Evolutionary conservation across 2,113 vertebrate genomes (phyloP), one percentile per base, ranked within the genome.

Genomic region (Saguinus midas): DNA sequence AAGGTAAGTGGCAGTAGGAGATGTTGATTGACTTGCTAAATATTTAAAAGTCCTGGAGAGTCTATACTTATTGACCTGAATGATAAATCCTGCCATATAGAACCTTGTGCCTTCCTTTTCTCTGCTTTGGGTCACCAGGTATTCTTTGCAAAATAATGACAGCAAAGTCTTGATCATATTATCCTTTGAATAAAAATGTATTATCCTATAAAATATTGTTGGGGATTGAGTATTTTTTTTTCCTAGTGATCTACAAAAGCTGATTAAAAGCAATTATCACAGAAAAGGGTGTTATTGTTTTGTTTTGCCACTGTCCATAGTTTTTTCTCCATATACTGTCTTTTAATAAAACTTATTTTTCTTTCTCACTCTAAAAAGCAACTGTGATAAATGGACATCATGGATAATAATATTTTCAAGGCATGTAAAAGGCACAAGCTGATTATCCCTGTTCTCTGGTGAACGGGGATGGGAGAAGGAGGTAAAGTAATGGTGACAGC

Each of bases 361-460:
- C 90, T 75, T 90, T 78, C 23, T 52, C 57, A 16, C n/a, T 95
- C 37, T 82, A 94, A 87, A 94, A 92, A 94, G 66, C n/a, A 64
- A 37, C n/a, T 50, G 55, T 50, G 64, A 21, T 27, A 61, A 94
- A 73, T 29, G 50, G 78, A 43, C 35, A 78, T 23, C 40, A 21
- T 9, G 29, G 40, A 95, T 27, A 93, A 1, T 94, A 90, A 94
- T 97, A 90, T 91, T 96, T 87, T 97, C 94, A 97, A 97, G 52
- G 55, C 66, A 90, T 8, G n/a, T 92, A 92, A 66, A 96, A 96
- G 37, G 32, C 29, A 55, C 48, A 90, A 72, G 40, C 48, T 92
- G 1, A 1, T 13, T 20, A 4, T 18, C 14, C 55, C 29, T 20
- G 29, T 8, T 35, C 40, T 57, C 8, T n/a, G 37, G 12, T 29